Percentiles rank a stretch among this genome's conserved stretches.
phyloP scores from a whole-genome alignment of 2,113 vertebrate genomes.

The Rhea pennata region DNA sequence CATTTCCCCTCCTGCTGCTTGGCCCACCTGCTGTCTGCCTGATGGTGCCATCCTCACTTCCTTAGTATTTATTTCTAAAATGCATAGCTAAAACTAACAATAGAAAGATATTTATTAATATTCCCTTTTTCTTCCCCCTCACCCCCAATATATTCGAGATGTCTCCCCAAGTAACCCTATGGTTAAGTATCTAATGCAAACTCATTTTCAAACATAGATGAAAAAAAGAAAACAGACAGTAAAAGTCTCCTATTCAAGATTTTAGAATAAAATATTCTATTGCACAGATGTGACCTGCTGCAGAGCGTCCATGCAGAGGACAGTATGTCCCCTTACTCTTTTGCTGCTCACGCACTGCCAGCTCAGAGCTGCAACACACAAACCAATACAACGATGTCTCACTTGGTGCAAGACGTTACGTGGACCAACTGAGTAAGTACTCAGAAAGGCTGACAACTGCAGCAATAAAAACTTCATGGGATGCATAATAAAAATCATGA shows the following conservation, averaged over 20 bases:
- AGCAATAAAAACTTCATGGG: background rate
- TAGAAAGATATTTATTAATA: background rate
- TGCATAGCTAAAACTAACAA: conserved; percentile 25
- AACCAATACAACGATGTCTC: background rate
- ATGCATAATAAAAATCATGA: background rate
- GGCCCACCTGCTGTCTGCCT: conserved; percentile 70
- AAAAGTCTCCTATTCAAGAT: background rate
- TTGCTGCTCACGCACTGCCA: background rate
- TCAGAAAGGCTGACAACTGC: background rate
- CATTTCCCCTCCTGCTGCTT: conserved; percentile 60
- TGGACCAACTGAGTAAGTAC: background rate
- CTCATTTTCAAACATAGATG: background rate
- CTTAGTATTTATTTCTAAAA: conserved; percentile 44
- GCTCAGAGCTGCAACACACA: background rate
- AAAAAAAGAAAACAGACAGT: background rate
- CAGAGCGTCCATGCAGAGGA: background rate
- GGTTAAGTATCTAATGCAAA: background rate
- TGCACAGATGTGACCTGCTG: background rate
- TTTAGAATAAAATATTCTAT: background rate
- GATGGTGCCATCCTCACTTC: conserved; percentile 24
- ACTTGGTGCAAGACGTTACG: background rate
- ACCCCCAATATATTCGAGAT: background rate
- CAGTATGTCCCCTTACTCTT: background rate
- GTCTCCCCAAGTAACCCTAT: background rate
- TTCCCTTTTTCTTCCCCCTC: background rate